Conservation (phyloP, 1,140 invertebrate genomes). For the Wasmannia auropunctata region DNA sequence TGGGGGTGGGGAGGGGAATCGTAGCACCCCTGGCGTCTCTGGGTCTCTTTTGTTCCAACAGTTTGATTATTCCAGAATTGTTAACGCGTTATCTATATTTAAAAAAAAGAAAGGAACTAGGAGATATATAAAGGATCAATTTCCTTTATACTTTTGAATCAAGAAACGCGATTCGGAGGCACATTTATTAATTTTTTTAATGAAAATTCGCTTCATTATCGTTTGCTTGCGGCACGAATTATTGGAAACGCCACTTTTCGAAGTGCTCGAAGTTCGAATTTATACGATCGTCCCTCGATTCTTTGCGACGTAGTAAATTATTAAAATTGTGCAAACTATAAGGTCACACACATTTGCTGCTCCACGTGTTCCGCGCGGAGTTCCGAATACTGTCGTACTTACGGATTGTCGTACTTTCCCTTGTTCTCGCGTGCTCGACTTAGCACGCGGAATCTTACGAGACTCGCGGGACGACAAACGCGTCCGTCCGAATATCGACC, state of each 20-base stretch:
- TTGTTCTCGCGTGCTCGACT: neutral
- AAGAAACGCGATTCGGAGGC: neutral
- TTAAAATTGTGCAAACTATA: conserved; percentile 1
- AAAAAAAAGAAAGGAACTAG: neutral
- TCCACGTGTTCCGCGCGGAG: neutral
- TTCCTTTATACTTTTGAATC: neutral
- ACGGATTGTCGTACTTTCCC: neutral
- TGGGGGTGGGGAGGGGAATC: no score
- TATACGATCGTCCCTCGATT: neutral
- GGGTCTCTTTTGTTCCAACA: neutral
- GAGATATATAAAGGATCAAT: conserved; percentile 1
- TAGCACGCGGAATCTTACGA: conserved; percentile 1
- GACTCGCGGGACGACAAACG: neutral
- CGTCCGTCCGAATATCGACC: conserved; percentile 38
- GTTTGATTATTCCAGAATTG: conserved; percentile 25
- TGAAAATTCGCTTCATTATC: neutral
- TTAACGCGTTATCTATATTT: conserved; percentile 8
- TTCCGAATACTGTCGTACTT: conserved; percentile 1
- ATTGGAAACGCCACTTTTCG: neutral
- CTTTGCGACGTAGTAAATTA: neutral
- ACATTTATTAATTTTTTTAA: neutral
- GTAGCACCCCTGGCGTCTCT: neutral
- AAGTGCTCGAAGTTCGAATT: neutral
- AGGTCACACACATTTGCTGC: neutral
- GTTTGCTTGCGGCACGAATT: neutral